Conservation (phyloP, 2,888 invertebrate genomes). For the Shargacucullia verbasci region DNA sequence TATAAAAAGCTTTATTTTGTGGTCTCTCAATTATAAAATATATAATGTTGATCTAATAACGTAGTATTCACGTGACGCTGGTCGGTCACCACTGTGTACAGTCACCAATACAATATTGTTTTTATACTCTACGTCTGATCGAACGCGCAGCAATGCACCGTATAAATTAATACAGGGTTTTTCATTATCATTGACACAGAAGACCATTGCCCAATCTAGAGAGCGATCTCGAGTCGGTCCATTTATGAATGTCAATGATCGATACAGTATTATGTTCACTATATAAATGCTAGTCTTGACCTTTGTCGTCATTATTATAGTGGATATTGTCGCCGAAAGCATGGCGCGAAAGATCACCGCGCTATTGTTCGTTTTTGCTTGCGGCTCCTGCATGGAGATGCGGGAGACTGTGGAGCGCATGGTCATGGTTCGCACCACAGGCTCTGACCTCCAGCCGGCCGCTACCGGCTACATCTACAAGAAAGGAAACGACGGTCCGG, state of each 20-base stretch:
- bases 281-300: slow-evolving; percentile 83
- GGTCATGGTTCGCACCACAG: slow-evolving; percentile 88
- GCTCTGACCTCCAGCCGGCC: slow-evolving; percentile 89
- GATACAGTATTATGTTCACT: slow-evolving; percentile 79
- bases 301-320: slow-evolving; percentile 79
- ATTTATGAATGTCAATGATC: slow-evolving; percentile 84
- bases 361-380: slow-evolving; percentile 66
- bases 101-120: slow-evolving; percentile 44
- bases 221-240: slow-evolving; percentile 79
- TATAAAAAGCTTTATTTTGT: slow-evolving; percentile 11
- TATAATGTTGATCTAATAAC: slow-evolving; percentile 12
- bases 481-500: slow-evolving; percentile 83
- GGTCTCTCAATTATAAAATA: slow-evolving; percentile 1
- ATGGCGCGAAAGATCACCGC: slow-evolving; percentile 76
- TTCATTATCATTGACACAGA: slow-evolving; percentile 88
- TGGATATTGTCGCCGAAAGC: slow-evolving; percentile 67
- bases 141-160: slow-evolving; percentile 81
- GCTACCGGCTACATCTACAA: slow-evolving; percentile 89
- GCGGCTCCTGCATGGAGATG: slow-evolving; percentile 80
- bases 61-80: slow-evolving; percentile 42
- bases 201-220: slow-evolving; percentile 85
- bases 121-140: slow-evolving; percentile 52
- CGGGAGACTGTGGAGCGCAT: slow-evolving; percentile 85
- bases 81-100: slow-evolving; percentile 25
- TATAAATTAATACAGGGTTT: slow-evolving; percentile 83